These are phyloP conservation scores for Leptarthrus brevirostris DNA, from an alignment of 2,888 invertebrate genomes.

Conservation along the genomic window DNA sequence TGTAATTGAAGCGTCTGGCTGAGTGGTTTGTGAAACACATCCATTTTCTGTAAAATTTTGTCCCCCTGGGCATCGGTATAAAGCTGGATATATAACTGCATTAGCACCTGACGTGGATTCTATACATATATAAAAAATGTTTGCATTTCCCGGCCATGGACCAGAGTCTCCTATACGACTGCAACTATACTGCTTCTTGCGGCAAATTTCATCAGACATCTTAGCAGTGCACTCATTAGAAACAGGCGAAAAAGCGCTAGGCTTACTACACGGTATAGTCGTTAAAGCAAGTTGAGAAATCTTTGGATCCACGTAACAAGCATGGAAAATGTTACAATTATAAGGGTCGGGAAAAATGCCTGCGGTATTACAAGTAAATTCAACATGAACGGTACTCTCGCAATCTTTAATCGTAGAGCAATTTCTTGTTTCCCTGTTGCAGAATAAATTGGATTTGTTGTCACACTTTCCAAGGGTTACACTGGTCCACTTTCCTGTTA, in stretches of 20 bases:
- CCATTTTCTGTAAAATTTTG: constrained; percentile 2
- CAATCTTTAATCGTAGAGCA: constrained; percentile 8
- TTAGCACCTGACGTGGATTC: background rate
- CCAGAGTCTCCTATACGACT: background rate
- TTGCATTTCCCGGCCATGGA: constrained; percentile 27
- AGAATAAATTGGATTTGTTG: background rate
- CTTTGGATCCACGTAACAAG: background rate
- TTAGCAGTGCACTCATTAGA: background rate
- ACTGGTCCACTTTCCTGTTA: background rate
- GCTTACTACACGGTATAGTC: constrained; percentile 53
- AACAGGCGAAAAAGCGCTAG: constrained; percentile 29
- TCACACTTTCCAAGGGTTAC: constrained; percentile 9
- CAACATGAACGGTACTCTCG: background rate
- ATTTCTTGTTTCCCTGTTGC: constrained; percentile 12
- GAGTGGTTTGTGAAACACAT: background rate
- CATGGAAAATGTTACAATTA: constrained; percentile 20
- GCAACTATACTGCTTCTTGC: constrained; percentile 9
- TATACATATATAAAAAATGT: constrained; percentile 39
- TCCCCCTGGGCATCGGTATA: constrained; percentile 15
- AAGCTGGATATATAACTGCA: background rate
- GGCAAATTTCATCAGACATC: constrained; percentile 3
- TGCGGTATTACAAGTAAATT: constrained; percentile 18
- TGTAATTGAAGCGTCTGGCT: background rate
- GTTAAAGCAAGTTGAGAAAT: background rate
- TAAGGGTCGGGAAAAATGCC: constrained; percentile 53